These are phyloP conservation scores for Crotalus helleri DNA, from an alignment of 2,113 vertebrate genomes.

Conservation along the genomic window DNA sequence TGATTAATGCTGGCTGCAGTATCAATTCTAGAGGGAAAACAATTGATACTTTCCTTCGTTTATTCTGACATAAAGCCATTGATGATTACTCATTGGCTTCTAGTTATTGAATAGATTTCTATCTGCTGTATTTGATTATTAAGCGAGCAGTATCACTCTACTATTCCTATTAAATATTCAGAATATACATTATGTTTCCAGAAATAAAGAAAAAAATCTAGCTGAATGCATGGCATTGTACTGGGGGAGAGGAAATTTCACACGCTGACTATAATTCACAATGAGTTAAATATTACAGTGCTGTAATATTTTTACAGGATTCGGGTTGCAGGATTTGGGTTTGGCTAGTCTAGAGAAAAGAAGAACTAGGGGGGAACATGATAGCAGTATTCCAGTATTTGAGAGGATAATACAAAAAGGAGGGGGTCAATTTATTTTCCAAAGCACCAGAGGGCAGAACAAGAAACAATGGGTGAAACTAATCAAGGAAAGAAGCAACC, in stretches of 20 bases:
- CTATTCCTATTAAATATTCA: constrained; percentile 30
- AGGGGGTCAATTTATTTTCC: neutral
- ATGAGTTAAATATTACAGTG: neutral
- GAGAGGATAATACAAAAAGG: neutral
- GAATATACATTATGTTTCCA: constrained; percentile 17
- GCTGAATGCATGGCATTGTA: neutral
- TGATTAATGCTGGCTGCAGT: constrained; percentile 49
- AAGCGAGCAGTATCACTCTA: constrained; percentile 50
- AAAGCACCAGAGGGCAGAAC: neutral
- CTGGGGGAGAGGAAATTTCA: neutral
- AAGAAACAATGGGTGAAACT: neutral
- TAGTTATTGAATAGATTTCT: constrained; percentile 60
- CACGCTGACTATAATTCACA: neutral
- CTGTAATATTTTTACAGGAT: neutral
- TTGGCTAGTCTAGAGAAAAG: neutral
- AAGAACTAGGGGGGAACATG: neutral
- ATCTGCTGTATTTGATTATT: constrained; percentile 55
- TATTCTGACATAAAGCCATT: constrained; percentile 62
- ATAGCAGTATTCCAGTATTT: neutral
- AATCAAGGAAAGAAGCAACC: neutral
- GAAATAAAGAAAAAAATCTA: constrained; percentile 2
- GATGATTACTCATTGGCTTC: constrained; percentile 62
- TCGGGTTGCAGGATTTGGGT: neutral
- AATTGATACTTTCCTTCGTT: constrained; percentile 60
- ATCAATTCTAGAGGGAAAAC: constrained; percentile 57